Base-by-base conservation (phyloP, 2,888 invertebrate species). In the Apodemia hepburni region DNA sequence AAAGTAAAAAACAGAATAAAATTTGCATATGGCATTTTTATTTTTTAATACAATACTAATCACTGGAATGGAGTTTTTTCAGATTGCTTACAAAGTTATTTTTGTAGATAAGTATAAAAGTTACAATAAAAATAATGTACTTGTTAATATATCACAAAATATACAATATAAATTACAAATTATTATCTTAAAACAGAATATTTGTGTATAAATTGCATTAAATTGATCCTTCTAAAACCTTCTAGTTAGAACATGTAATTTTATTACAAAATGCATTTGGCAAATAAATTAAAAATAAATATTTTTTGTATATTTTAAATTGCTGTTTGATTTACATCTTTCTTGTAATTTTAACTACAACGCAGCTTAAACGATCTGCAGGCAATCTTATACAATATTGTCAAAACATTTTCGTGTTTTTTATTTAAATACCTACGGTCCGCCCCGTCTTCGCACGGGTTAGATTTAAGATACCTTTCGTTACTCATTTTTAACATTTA, bases 21-120 rank as follows among this genome's bases (percentile, higher is more conserved):
- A 54, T 54, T 54, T 15, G 51, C 51, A 54, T 54, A 54, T 22
- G 22, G 51, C 27, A 15, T 54, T 22, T 54, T 22, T 51, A 54
- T 42, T 54, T 54, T 51, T 54, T 54, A 15, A 54, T 54, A 54
- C 51, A 54, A 54, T 54, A 11, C 51, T 54, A 54, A 22, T 22
- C 51, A 54, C 22, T 54, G 51, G 51, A 22, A 54, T 54, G 18
- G 22, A 27, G 12, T 18, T 54, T 54, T 54, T 54, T 54, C 51
- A 27, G 22, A 54, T 54, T 22, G 51, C 22, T 22, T 22, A 54
- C 51, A 54, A 22, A 4, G 11, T 12, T 18, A 9, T 54, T 27
- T 22, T 22, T 51, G 49, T 22, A 27, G 18, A 22, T 54, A 54
- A 22, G 12, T 54, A 54, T 54, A 27, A 22, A 18, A 18, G 22